Evolutionary conservation across 2,888 invertebrate genomes (phyloP).

Genomic region (Clitarchus hookeri): DNA sequence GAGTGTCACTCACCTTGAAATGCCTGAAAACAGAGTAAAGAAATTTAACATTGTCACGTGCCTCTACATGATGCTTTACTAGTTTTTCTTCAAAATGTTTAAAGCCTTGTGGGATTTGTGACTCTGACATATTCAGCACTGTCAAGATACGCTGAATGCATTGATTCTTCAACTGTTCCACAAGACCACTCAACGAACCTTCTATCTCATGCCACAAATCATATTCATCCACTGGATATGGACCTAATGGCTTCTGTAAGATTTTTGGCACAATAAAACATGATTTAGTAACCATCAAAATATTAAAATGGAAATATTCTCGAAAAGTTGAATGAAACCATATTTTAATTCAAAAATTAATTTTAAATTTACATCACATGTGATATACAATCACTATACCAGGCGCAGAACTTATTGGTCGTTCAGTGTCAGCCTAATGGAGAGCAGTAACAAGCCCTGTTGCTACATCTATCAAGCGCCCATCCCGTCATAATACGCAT

Average conservation of each 20-base stretch:
- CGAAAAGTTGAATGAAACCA: neutral
- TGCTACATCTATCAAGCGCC: too few species aligned
- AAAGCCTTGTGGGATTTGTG: slow-evolving; percentile 64
- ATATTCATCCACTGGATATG: slow-evolving; percentile 83
- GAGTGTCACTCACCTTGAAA: slow-evolving; percentile 61
- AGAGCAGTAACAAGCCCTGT: too few species aligned
- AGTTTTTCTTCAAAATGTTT: slow-evolving; percentile 65
- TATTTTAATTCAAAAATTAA: too few species aligned
- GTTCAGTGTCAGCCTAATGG: too few species aligned
- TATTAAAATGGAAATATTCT: neutral
- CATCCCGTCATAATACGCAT: too few species aligned
- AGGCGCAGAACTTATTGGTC: too few species aligned
- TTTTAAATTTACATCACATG: too few species aligned
- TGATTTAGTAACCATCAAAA: too few species aligned
- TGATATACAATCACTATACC: neutral
- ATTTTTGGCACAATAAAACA: too few species aligned
- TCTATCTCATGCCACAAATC: slow-evolving; percentile 85
- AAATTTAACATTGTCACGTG: slow-evolving; percentile 79
- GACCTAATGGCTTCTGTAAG: slow-evolving; percentile 64
- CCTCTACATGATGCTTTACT: slow-evolving; percentile 68
- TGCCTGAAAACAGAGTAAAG: slow-evolving; percentile 74
- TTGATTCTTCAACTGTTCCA: slow-evolving; percentile 80
- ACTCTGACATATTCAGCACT: slow-evolving; percentile 61
- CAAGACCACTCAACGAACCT: slow-evolving; percentile 73
- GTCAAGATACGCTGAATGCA: slow-evolving; percentile 65